Base-by-base conservation (phyloP, 1,140 invertebrate species). In the Drosophila murphyi region DNA sequence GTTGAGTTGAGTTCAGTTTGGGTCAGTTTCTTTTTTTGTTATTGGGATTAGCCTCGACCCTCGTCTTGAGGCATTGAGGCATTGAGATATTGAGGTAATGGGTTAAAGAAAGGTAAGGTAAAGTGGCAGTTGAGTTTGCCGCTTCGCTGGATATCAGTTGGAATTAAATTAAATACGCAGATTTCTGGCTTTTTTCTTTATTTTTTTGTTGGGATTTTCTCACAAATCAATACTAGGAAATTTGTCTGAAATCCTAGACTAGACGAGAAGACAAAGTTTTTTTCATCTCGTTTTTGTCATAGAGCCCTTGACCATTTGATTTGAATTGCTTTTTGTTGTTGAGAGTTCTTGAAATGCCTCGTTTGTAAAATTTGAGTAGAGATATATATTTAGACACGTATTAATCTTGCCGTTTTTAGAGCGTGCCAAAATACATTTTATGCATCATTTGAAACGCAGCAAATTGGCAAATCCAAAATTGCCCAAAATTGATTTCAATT, bases 101-200 rank as follows among this genome's bases (percentile, higher is more conserved):
- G 63, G 63, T 34, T 31, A 57, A 51, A 20, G 20, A 20, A 20
- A 20, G 20, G 20, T 20, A 20, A 20, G 20, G 20, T 20, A 20
- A 62, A 52, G 37, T 65, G 47, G 29, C 50, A 34, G 32, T 4
- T 7, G 45, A 50, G 37, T 37, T 70, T 70, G 43, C 48, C 72
- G 78, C 67, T 67, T 74, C 67, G 67, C 2, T 78, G 67, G 45
- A 34, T 71, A 48, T 62, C 63, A 80, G 45, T 68, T 74, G 60
- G 52, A 50, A 61, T 76, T 69, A 88, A 83, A 83, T 80, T 88
- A 70, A 20, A 88, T 89, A 88, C 83, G 69, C 60, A 74, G 71
- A 86, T 79, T 78, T 75, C 20, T 35, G 12, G 34, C 1, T 34
- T 34, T n/a, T 43, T 43, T n/a, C 20, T 20, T 0, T 20, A 20